phyloP scores from a whole-genome alignment of 1,140 invertebrate genomes.

The Temnothorax longispinosus region DNA sequence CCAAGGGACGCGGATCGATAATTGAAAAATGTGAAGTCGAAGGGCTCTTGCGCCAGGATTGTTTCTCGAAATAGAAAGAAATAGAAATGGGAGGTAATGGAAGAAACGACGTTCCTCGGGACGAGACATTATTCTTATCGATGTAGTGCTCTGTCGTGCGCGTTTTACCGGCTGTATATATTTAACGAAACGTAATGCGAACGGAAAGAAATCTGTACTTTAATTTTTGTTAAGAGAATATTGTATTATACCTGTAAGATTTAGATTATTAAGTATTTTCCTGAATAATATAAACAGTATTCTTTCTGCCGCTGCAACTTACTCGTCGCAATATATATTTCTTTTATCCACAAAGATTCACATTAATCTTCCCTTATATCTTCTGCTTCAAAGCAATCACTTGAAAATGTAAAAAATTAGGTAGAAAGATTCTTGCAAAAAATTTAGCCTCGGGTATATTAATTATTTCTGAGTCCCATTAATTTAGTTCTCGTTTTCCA shows the following conservation, averaged over 20 bases:
- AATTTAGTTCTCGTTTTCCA: neutral
- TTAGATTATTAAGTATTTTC: neutral
- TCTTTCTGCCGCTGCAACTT: neutral
- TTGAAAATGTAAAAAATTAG: neutral
- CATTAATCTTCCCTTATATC: neutral
- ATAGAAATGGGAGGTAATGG: slow-evolving; percentile 48
- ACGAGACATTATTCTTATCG: slow-evolving; percentile 52
- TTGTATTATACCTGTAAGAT: neutral
- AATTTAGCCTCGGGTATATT: neutral
- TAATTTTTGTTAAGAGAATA: neutral
- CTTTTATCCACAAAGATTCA: neutral
- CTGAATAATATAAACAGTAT: neutral
- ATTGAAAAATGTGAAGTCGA: slow-evolving; percentile 59
- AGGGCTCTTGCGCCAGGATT: slow-evolving; percentile 29
- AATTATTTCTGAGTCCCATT: neutral
- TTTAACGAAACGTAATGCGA: slow-evolving; percentile 6
- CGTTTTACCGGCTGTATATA: slow-evolving; percentile 25
- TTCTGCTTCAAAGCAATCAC: neutral
- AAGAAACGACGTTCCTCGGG: slow-evolving; percentile 39
- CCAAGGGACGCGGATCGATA: slow-evolving; percentile 49
- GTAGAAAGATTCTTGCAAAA: neutral
- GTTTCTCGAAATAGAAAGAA: slow-evolving; percentile 49
- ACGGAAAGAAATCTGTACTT: neutral
- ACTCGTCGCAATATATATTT: neutral
- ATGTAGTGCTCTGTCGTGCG: neutral